phyloP scores from a whole-genome alignment of 2,888 invertebrate species.

The Neoaliturus tenellus region DNA sequence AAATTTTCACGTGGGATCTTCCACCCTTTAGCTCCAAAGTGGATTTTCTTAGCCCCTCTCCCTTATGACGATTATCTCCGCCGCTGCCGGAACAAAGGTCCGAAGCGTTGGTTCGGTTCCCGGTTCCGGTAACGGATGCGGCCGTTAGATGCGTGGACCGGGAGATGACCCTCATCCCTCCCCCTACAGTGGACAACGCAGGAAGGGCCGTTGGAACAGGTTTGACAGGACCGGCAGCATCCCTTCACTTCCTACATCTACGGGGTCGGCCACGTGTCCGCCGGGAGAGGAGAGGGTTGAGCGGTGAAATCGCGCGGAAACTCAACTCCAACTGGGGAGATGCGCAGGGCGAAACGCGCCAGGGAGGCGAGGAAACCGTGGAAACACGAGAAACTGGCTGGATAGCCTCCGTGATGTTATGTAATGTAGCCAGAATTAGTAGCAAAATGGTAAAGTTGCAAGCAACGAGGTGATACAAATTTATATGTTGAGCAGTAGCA shows the following conservation, averaged over 20 bases:
- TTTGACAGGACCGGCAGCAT: not conserved
- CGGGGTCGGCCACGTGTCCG: not conserved
- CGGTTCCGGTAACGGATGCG: conserved; percentile 19
- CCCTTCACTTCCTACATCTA: not conserved
- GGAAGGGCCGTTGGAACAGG: conserved; percentile 24
- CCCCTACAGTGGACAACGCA: not conserved
- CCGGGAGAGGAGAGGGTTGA: not conserved
- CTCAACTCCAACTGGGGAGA: not conserved
- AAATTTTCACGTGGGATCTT: too few relatives aligned
- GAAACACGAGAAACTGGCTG: too few relatives aligned
- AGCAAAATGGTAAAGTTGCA: too few relatives aligned
- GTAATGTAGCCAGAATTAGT: too few relatives aligned
- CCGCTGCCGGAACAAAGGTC: conserved; percentile 15
- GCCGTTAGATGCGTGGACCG: not conserved
- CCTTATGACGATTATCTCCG: too few relatives aligned
- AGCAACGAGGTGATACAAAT: too few relatives aligned
- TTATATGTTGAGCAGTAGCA: too few relatives aligned
- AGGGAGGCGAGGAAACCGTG: not conserved
- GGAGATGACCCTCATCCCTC: not conserved
- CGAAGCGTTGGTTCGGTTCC: not conserved
- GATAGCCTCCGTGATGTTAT: too few relatives aligned
- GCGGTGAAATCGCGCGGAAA: conserved; percentile 13
- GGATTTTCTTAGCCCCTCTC: too few relatives aligned
- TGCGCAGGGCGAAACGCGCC: not conserved
- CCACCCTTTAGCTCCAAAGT: not conserved